A percentile compares a stretch with the other conserved stretches of the same genome.
Conservation (phyloP, 1,140 invertebrate genomes). For the Uloborus diversus region DNA sequence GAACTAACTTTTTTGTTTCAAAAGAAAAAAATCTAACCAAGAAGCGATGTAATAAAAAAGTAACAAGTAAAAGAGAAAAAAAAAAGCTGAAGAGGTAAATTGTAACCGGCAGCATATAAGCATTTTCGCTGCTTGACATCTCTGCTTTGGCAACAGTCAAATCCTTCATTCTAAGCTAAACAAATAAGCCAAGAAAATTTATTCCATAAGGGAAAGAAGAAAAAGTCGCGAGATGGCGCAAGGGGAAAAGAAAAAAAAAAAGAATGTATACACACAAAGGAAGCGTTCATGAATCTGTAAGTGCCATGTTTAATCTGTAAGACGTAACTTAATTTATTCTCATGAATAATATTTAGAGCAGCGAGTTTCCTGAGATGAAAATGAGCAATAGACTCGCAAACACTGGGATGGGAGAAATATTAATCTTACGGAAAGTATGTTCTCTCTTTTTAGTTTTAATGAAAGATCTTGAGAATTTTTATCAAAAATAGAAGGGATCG, state of each 20-base stretch:
- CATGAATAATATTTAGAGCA: conserved; percentile 27
- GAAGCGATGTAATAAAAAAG: too few species aligned
- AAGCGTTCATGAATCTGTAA: conserved; percentile 19
- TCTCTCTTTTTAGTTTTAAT: not conserved
- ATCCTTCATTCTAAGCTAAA: too few species aligned
- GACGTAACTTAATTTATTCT: conserved; percentile 33
- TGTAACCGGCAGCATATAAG: too few species aligned
- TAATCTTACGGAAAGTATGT: conserved; percentile 8
- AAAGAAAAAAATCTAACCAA: too few species aligned
- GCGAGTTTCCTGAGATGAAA: not conserved
- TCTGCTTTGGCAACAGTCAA: too few species aligned
- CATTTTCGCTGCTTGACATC: too few species aligned
- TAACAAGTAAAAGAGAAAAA: too few species aligned
- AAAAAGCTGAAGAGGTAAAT: too few species aligned
- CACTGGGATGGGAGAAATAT: conserved; percentile 5
- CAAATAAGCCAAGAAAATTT: conserved; percentile 19
- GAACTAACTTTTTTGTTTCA: too few species aligned
- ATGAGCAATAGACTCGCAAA: conserved; percentile 1
- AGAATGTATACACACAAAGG: too few species aligned
- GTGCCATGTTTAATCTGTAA: not conserved
- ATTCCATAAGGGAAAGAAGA: not conserved
- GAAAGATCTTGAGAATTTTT: not conserved
- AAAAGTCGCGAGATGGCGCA: not conserved
- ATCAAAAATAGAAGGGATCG: not conserved
- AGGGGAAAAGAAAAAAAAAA: not conserved